Evolutionary conservation across 2,888 invertebrate species (phyloP).

Genomic region (Epinotia nisella): DNA sequence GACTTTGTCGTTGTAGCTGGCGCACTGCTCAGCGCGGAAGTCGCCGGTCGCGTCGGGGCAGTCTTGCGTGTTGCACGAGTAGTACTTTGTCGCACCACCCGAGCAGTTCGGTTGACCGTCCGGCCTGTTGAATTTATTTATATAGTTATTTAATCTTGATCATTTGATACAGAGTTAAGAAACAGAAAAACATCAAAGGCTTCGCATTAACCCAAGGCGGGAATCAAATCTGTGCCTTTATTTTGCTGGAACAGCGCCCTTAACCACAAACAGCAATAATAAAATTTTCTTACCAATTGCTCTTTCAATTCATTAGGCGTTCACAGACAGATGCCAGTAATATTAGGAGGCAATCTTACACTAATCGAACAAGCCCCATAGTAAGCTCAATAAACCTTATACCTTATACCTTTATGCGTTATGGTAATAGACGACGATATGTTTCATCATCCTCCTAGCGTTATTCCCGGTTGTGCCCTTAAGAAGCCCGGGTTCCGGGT

Average conservation of each 20-base stretch:
- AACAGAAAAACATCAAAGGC: no score
- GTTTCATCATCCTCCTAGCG: no score
- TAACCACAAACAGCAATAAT: not conserved
- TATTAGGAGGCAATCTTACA: no score
- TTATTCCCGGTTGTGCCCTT: no score
- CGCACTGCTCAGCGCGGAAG: slow-evolving; percentile 95
- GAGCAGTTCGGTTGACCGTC: slow-evolving; percentile 87
- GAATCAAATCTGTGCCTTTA: not conserved
- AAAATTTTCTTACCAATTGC: no score
- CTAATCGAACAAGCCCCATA: no score
- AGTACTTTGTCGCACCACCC: slow-evolving; percentile 93
- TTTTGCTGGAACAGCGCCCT: not conserved
- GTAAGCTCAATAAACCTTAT: no score
- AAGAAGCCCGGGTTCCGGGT: no score
- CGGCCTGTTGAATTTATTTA: slow-evolving; percentile 71
- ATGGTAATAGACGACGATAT: no score
- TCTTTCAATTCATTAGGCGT: no score
- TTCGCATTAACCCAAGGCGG: not conserved
- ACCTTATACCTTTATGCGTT: no score
- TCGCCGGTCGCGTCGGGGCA: slow-evolving; percentile 91
- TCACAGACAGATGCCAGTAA: no score
- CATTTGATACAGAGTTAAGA: not conserved
- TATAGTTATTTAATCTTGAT: not conserved
- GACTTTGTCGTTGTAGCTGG: slow-evolving; percentile 90
- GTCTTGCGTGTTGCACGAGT: slow-evolving; percentile 96